phyloP scores from a whole-genome alignment of 2,888 invertebrate genomes.

The Amblyjoppa proteus region DNA sequence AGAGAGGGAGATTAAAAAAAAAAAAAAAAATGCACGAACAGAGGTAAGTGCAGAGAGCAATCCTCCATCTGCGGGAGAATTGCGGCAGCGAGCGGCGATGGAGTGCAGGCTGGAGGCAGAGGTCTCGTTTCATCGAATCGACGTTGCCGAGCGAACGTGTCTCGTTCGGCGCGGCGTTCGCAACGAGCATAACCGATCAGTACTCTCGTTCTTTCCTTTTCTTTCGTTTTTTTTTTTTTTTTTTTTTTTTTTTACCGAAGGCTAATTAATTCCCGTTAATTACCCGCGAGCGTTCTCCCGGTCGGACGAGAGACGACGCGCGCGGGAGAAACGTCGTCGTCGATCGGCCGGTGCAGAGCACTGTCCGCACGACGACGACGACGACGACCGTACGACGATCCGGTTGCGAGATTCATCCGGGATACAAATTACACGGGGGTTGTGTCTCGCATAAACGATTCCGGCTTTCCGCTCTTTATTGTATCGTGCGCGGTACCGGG shows the following conservation, averaged over 20 bases:
- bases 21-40: slow-evolving; percentile 10
- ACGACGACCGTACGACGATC: slow-evolving; percentile 63
- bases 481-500: no score
- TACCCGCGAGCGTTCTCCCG: slow-evolving; percentile 71
- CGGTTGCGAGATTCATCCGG: slow-evolving; percentile 72
- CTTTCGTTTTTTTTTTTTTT: slow-evolving; percentile 74
- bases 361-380: slow-evolving; percentile 30
- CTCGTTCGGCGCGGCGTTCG: slow-evolving; percentile 64
- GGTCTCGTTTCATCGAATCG: slow-evolving; percentile 2
- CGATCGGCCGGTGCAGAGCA: slow-evolving; percentile 3
- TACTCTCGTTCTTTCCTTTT: background rate
- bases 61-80: slow-evolving; percentile 9
- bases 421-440: slow-evolving; percentile 73
- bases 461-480: slow-evolving; percentile 18
- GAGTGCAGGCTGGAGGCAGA: background rate
- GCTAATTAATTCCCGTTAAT: slow-evolving; percentile 82
- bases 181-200: slow-evolving; percentile 69
- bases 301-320: slow-evolving; percentile 32
- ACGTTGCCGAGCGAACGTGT: slow-evolving; percentile 4
- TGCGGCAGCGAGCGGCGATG: background rate
- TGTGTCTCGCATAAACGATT: slow-evolving; percentile 71
- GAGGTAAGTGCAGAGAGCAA: slow-evolving; percentile 12
- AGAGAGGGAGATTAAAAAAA: background rate
- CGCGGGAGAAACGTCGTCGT: slow-evolving; percentile 68
- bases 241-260: slow-evolving; percentile 73